Base-by-base conservation (phyloP, 2,888 invertebrate genomes). In the Euzophera pinguis region DNA sequence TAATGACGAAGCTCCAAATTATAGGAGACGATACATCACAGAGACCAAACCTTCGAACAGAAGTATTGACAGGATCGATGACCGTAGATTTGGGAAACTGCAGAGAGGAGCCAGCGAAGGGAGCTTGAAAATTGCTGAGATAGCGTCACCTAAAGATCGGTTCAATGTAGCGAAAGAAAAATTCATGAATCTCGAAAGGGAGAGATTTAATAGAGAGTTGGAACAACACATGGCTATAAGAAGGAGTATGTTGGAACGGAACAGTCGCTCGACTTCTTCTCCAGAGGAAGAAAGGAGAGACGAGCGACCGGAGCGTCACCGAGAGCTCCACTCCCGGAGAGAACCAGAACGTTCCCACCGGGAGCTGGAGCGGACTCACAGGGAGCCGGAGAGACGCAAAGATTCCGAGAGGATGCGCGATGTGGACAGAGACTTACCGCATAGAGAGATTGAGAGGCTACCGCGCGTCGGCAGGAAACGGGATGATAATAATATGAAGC, bases 81-180 rank as follows among this genome's bases (percentile, higher is more conserved):
- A 91, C 53, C 69, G 91, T 64, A 69, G 87, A 67, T 87, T 78
- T 67, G 84, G 84, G 0, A 88, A 84, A 60, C 71, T 88, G 2
- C 85, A 85, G 22, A 67, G 89, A 56, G 79, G 91, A 58, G 68
- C 86, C 67, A 75, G 91, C 79, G 79, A 92, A 78, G 72, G 91
- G 61, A 82, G 91, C 72, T 64, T 87, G 47, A 89, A 90, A 61
- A 47, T 85, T 13, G 75, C 84, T 0, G 82, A 90, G 32, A 45
- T 45, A 64, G 67, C 81, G 47, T 92, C 94, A 1, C 95, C 95
- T 0, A 93, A 94, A 63, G 96, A 96, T 68, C 91, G 96, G 54
- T 96, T 96, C 82, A 94, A 95, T 66, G 96, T 96, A 66, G 96
- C 96, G 43, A 96, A 96, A 79, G 95, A 96, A 70, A 96, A 96